Base-by-base conservation (phyloP, 2,888 invertebrate genomes). In the Pristionchus arcanus region DNA sequence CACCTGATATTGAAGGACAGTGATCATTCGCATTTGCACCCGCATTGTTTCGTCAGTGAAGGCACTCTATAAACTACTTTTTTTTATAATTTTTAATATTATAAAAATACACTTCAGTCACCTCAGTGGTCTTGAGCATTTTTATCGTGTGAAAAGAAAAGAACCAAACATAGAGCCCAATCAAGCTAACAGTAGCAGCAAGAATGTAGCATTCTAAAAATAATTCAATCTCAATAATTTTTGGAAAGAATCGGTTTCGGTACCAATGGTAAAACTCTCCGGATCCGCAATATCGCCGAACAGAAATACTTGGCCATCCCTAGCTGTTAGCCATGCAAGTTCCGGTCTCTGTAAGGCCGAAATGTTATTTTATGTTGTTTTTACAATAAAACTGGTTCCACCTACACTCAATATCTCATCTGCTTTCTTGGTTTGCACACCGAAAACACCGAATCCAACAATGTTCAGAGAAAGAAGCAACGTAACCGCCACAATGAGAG, bases 371-470 rank as follows among this genome's bases (percentile, higher is more conserved):
- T n/a, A 25, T n/a, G n/a, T 1, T 25, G 3, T n/a, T 25, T 7
- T 11, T 2, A 0, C n/a, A 9, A n/a, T 25, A 63, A 21, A n/a
- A 63, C 9, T 7, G 5, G 25, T 59, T 16, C 1, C 68, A 34
- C 31, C 68, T 31, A 68, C 68, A 4, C 15, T 31, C 74, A 77
- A 42, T 77, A 77, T 77, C 42, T 37, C 74, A 42, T 77, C 74
- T 42, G 74, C 74, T 25, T 77, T 77, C 42, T 19, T 7, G 5
- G 37, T 42, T 13, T 42, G 74, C 21, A 19, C 19, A 1, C 74
- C 74, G 42, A 77, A 42, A 77, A 42, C 3, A 25, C 37, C 34
- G 21, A 77, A 77, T 37, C 74, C 74, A 21, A 25, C 37, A 2
- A 77, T 42, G 11, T 77, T 77, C 34, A 77, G 34, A 2, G 21